Evolutionary conservation across 2,888 invertebrate species (phyloP).

Genomic region (Cetonia aurata): DNA sequence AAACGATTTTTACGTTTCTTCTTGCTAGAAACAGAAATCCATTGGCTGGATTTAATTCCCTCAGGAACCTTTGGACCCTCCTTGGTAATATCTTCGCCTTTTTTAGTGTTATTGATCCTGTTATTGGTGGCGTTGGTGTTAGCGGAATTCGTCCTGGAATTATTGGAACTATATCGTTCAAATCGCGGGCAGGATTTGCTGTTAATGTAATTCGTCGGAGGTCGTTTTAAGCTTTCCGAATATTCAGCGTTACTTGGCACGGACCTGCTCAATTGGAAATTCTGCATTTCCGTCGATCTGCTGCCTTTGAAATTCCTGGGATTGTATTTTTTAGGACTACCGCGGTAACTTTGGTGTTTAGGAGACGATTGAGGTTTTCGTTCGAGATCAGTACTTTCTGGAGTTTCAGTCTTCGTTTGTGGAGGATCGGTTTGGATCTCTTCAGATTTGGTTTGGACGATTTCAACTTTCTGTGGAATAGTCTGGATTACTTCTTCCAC

Average conservation of each 20-base stretch:
- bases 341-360: conserved; percentile 20
- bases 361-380: conserved; percentile 9
- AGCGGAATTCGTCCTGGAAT: neutral
- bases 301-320: conserved; percentile 1
- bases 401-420: conserved; percentile 35
- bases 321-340: conserved; percentile 26
- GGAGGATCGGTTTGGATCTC: conserved; percentile 28
- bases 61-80: conserved; percentile 2
- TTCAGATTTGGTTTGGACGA: conserved; percentile 20
- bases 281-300: neutral
- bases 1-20: conserved; percentile 63
- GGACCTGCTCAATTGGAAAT: conserved; percentile 1
- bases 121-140: neutral
- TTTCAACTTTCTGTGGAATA: conserved; percentile 1
- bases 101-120: neutral
- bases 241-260: conserved; percentile 22
- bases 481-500: neutral
- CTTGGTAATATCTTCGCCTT: conserved; percentile 6
- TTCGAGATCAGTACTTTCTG: conserved; percentile 6
- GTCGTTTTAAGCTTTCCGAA: conserved; percentile 48
- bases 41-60: conserved; percentile 51
- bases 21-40: conserved; percentile 64
- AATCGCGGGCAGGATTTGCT: conserved; percentile 32
- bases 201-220: neutral
- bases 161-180: conserved; percentile 17